A percentile compares a stretch with the other conserved stretches of the same genome.
Evolutionary conservation across 2,888 invertebrate genomes (phyloP).

Genomic region (Adelognathus sp.): DNA sequence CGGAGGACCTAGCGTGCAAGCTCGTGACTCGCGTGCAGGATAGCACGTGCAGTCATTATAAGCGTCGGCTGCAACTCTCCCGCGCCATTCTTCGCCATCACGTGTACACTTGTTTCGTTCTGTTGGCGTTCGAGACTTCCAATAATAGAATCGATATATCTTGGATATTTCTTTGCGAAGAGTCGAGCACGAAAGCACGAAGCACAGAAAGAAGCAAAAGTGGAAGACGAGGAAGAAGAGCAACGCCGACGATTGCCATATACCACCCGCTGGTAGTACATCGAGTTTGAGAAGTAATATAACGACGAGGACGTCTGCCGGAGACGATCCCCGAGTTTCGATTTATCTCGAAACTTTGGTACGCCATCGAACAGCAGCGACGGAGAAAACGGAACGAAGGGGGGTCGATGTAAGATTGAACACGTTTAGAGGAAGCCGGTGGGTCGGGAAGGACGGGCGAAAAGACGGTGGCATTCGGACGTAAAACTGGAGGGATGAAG

Average conservation of each 20-base stretch:
- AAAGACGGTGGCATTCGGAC: background rate
- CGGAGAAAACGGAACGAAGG: background rate
- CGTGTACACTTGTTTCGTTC: background rate
- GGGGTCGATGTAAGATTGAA: slow-evolving; percentile 53
- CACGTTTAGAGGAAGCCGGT: slow-evolving; percentile 16
- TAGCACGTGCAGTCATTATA: slow-evolving; percentile 10
- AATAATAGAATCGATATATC: background rate
- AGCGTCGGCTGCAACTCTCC: background rate
- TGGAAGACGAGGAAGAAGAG: background rate
- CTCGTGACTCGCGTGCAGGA: background rate
- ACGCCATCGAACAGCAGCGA: slow-evolving; percentile 40
- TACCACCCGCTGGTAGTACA: slow-evolving; percentile 3
- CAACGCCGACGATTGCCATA: slow-evolving; percentile 47
- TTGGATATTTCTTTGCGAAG: slow-evolving; percentile 26
- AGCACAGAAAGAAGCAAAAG: background rate
- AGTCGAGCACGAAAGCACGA: slow-evolving; percentile 8
- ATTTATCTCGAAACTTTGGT: slow-evolving; percentile 73
- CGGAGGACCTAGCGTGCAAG: background rate
- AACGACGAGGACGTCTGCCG: slow-evolving; percentile 66
- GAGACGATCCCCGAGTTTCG: slow-evolving; percentile 51
- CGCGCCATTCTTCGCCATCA: background rate
- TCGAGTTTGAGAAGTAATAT: slow-evolving; percentile 73
- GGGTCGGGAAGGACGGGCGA: background rate
- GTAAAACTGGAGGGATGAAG: slow-evolving; percentile 2
- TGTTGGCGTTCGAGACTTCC: background rate